phyloP scores from a whole-genome alignment of 2,113 vertebrate species.

The Callithrix jacchus region DNA sequence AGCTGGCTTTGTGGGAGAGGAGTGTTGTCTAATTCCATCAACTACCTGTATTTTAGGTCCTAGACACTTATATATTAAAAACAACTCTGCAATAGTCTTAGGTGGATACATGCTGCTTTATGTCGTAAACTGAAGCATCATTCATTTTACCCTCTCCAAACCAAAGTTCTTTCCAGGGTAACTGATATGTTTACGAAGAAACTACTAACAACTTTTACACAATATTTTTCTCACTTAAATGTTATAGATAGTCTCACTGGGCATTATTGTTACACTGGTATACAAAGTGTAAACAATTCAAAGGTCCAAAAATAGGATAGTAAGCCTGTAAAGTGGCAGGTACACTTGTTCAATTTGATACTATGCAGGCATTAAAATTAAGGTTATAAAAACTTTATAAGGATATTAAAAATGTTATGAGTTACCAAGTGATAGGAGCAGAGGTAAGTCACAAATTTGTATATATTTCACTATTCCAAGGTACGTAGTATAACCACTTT shows the following conservation, averaged over 20 bases:
- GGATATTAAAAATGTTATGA: slow-evolving; percentile 5
- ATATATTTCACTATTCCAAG: background rate
- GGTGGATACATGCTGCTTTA: background rate
- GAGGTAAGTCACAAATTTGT: background rate
- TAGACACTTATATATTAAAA: background rate
- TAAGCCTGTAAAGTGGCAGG: background rate
- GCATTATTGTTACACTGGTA: background rate
- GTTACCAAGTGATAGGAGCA: slow-evolving; percentile 8
- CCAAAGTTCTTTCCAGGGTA: background rate
- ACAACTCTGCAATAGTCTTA: background rate
- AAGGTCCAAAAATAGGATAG: background rate
- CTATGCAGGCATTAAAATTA: background rate
- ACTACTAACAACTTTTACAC: background rate
- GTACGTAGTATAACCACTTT: background rate
- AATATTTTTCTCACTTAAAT: slow-evolving; percentile 31
- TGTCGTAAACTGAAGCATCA: slow-evolving; percentile 1
- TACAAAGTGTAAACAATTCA: slow-evolving; percentile 2
- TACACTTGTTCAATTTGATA: background rate
- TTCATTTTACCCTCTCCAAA: slow-evolving; percentile 7
- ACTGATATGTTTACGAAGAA: background rate
- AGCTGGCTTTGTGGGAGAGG: background rate
- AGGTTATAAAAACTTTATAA: background rate
- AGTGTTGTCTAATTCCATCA: background rate
- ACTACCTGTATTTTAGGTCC: background rate
- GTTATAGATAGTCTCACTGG: background rate